A percentile compares a stretch with the other conserved stretches of the same genome.
These are phyloP conservation scores for Liodrosophila aerea DNA, from an alignment of 2,888 invertebrate species.

Conservation along the genomic window DNA sequence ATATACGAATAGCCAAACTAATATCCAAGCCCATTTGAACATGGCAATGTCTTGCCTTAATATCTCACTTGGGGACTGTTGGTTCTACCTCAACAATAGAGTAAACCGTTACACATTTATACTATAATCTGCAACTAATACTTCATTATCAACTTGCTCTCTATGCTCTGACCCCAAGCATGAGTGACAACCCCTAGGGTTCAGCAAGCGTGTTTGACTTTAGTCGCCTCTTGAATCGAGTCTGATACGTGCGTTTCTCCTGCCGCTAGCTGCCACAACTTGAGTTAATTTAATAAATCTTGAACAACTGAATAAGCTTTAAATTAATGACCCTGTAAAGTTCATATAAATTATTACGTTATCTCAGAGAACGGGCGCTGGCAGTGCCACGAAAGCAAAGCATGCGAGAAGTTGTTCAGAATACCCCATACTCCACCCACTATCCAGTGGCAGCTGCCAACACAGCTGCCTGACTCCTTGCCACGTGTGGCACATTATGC, in stretches of 20 bases:
- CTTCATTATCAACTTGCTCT: slow-evolving; percentile 17
- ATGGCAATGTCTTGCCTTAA: too few relatives aligned
- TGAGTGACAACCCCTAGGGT: neutral
- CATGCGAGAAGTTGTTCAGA: slow-evolving; percentile 4
- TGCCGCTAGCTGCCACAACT: slow-evolving; percentile 63
- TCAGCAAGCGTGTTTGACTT: slow-evolving; percentile 20
- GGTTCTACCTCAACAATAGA: neutral
- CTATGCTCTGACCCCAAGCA: too few relatives aligned
- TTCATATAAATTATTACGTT: slow-evolving; percentile 79
- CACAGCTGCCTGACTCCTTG: slow-evolving; percentile 22
- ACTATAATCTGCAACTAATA: slow-evolving; percentile 8
- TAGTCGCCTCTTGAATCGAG: too few relatives aligned
- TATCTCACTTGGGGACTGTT: too few relatives aligned
- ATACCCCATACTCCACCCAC: neutral
- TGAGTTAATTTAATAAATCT: slow-evolving; percentile 82
- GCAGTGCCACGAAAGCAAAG: slow-evolving; percentile 26
- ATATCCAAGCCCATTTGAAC: too few relatives aligned
- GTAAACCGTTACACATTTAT: neutral
- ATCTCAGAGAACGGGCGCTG: slow-evolving; percentile 47
- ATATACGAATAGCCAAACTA: too few relatives aligned
- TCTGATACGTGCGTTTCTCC: slow-evolving; percentile 7
- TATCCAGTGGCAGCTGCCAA: slow-evolving; percentile 43
- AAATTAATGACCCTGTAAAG: slow-evolving; percentile 81
- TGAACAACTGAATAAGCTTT: slow-evolving; percentile 81
- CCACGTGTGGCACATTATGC: slow-evolving; percentile 60